Evolutionary conservation across 92 coral and sea anemone species (phyloP).

Genomic region (Phenganax subtilis): DNA sequence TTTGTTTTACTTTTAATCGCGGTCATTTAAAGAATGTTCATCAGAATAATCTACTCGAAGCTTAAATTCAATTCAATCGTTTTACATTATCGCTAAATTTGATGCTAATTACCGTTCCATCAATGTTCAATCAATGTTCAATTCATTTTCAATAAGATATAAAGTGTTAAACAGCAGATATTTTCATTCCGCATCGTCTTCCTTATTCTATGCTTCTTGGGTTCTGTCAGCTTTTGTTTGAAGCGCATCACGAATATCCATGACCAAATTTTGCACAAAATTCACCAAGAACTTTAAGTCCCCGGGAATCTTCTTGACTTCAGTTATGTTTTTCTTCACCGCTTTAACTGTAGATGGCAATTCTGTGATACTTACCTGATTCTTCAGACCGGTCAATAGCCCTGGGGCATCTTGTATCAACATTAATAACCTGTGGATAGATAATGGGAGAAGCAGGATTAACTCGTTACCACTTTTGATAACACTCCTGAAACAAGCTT

Average conservation of each 20-base stretch:
- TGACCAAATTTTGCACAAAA: constrained; percentile 27
- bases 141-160: background rate
- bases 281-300: constrained; percentile 21
- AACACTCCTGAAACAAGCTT: constrained; percentile 11
- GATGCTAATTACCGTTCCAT: too few species aligned
- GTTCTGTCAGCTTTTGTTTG: constrained; percentile 1
- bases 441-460: constrained; percentile 5
- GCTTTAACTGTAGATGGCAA: constrained; percentile 8
- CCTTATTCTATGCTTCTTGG: background rate
- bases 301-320: constrained; percentile 26
- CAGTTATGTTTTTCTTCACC: constrained; percentile 4
- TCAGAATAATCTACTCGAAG: too few species aligned
- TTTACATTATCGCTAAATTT: too few species aligned
- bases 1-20: too few species aligned
- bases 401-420: background rate
- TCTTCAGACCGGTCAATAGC: constrained; percentile 13
- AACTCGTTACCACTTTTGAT: constrained; percentile 30
- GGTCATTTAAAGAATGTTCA: too few species aligned
- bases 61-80: too few species aligned
- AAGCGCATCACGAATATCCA: constrained; percentile 23
- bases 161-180: background rate
- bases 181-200: background rate
- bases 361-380: constrained; percentile 21
- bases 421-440: background rate
- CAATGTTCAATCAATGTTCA: too few species aligned